Evolutionary conservation across 2,113 vertebrate species (phyloP).

Genomic region (Nyctibius bracteatus): DNA sequence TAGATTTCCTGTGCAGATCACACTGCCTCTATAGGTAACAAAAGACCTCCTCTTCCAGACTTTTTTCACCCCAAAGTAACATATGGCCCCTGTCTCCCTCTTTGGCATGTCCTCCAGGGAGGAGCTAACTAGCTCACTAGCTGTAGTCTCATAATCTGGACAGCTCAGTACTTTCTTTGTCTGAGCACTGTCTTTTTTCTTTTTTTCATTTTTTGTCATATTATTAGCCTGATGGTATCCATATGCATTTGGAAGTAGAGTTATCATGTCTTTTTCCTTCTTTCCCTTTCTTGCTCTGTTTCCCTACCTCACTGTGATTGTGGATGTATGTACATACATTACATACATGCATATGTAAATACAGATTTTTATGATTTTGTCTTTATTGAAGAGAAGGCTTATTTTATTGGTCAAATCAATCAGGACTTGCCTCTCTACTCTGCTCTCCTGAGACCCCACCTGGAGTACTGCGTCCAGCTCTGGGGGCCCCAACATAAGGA

Average conservation of each 20-base stretch:
- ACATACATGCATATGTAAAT: neutral
- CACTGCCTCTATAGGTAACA: neutral
- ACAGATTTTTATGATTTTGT: neutral
- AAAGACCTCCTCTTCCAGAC: neutral
- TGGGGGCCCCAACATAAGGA: too few relatives aligned
- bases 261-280: neutral
- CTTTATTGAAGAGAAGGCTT: slow-evolving; percentile 15
- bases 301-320: neutral
- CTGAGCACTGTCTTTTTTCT: neutral
- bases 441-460: too few relatives aligned
- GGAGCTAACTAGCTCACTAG: neutral
- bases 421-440: too few relatives aligned
- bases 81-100: neutral
- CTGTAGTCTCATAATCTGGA: neutral
- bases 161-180: neutral
- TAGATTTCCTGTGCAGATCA: neutral
- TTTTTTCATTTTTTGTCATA: neutral
- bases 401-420: slow-evolving; percentile 45
- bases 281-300: neutral
- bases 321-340: neutral
- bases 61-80: neutral
- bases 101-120: neutral
- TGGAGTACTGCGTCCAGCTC: too few relatives aligned
- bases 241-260: neutral
- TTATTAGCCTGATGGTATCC: neutral